Evolutionary conservation across 2,797 vertebrate genomes (phyloP), one percentile per base, ranked within the genome.

Genomic region (Calcarius lapponicus): DNA sequence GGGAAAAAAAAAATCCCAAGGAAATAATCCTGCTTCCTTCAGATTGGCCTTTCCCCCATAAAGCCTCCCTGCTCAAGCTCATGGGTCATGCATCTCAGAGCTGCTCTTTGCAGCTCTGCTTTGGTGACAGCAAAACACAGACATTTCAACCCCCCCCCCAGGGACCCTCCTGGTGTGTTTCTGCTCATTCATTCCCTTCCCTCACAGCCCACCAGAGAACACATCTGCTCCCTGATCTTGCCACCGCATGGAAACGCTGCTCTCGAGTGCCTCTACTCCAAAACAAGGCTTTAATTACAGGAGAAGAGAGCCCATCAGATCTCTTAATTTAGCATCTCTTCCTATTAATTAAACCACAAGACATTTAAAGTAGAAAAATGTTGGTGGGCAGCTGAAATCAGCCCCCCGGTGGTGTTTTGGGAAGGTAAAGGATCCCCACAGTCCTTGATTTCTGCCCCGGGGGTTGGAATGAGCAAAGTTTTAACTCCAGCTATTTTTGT

Each of bases 91-190:
- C 83, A n/a, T 81, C 75, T 86, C 64, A 15, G 9, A 67, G 82
- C 86, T 92, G 96, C 96, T 96, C 65, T 96, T 95, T 82, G 84
- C 96, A 96, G 93, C 96, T 64, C 65, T 79, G 86, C 92, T 43
- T 64, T 29, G 72, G 90, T 96, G 97, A 94, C 95, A 96, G 93
- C 86, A 38, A 86, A 15, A 53, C 95, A 96, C 71, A 92, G 94
- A 69, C 74, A 43, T 93, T 96, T 90, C 96, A 92, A 43, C 7
- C 89, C 80, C 7, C 89, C 80, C 88, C 76, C 70, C 38, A 13
- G 0, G 2, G 91, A 47, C 83, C 75, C 42, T 40, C 95, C 94
- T 16, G n/a, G 66, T 61, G 89, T 15, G 8, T 53, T 96, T 57
- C 94, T 72, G 75, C 95, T 96, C 93, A 45, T 94, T 92, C 92